phyloP scores from a whole-genome alignment of 2,113 vertebrate genomes.

The human region DNA sequence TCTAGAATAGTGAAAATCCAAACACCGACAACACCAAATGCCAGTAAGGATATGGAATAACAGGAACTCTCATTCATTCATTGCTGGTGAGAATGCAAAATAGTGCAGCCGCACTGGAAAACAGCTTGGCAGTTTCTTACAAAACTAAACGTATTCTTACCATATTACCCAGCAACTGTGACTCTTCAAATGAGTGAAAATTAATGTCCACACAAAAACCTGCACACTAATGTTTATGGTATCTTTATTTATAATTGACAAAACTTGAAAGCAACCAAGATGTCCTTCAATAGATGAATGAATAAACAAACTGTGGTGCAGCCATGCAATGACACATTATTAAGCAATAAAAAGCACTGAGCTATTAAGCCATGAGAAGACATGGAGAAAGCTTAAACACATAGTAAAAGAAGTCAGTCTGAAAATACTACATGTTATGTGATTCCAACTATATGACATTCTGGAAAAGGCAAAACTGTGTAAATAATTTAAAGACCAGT shows the following conservation, averaged over 20 bases:
- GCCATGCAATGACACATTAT: background rate
- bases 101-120: background rate
- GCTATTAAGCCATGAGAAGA: background rate
- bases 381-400: background rate
- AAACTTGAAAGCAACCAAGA: background rate
- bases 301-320: background rate
- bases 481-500: background rate
- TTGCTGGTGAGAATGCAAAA: background rate
- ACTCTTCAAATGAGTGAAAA: background rate
- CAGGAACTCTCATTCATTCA: background rate
- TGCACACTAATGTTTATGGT: background rate
- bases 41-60: background rate
- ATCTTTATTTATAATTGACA: background rate
- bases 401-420: background rate
- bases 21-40: background rate
- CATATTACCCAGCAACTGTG: background rate
- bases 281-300: background rate
- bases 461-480: background rate
- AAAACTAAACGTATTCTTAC: background rate
- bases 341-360: background rate
- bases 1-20: background rate
- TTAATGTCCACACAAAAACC: background rate
- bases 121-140: background rate
- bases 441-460: background rate
- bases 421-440: background rate